These are phyloP conservation scores for Lymantria monacha DNA, from an alignment of 2,888 invertebrate genomes.

Conservation along the genomic window DNA sequence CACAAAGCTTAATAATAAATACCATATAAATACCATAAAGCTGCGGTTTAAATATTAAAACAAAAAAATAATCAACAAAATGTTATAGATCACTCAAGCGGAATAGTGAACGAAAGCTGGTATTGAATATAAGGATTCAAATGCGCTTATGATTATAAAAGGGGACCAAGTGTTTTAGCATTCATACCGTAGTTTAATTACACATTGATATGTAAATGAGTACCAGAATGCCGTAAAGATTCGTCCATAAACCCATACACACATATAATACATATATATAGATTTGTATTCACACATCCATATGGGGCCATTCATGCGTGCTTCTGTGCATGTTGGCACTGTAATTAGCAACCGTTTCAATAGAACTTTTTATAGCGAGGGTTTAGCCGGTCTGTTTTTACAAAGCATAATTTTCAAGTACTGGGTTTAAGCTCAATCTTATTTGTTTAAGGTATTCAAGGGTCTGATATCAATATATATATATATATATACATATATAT, in stretches of 20 bases:
- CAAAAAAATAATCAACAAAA: constrained; percentile 3
- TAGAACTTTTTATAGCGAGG: constrained; percentile 55
- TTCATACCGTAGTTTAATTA: constrained; percentile 76
- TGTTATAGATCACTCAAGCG: background rate
- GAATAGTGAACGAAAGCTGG: constrained; percentile 5
- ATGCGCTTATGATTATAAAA: constrained; percentile 36
- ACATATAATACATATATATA: constrained; percentile 15
- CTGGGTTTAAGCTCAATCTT: constrained; percentile 9
- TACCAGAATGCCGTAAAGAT: constrained; percentile 71
- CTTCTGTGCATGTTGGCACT: constrained; percentile 63
- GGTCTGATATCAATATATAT: too few relatives aligned
- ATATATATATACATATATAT: constrained; percentile 6
- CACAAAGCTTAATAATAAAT: too few relatives aligned
- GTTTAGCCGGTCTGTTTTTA: constrained; percentile 25
- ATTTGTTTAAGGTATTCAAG: constrained; percentile 13
- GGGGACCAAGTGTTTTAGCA: constrained; percentile 59
- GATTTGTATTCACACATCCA: constrained; percentile 46
- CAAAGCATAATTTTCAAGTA: constrained; percentile 15
- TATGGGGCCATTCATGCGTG: constrained; percentile 73
- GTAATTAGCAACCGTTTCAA: constrained; percentile 73
- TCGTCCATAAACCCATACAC: constrained; percentile 50
- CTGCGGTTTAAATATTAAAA: background rate
- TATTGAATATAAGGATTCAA: constrained; percentile 37
- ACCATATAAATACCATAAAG: too few relatives aligned
- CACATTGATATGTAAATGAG: constrained; percentile 80